phyloP scores from a whole-genome alignment of 2,113 vertebrate genomes.

The Hystrix cristata region DNA sequence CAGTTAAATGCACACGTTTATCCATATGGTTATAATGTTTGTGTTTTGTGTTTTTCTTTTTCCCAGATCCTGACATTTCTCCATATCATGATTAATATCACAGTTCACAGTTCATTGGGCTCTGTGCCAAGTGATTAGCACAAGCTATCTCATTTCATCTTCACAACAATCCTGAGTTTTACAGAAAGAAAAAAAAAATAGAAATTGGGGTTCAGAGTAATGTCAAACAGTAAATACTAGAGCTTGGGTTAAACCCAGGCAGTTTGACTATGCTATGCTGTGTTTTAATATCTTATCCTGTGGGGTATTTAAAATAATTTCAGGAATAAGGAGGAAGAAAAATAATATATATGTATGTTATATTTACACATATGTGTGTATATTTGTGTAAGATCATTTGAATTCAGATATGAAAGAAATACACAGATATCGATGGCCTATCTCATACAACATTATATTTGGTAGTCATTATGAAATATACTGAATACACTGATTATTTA shows the following conservation, averaged over 20 bases:
- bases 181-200: not conserved
- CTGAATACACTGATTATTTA: not conserved
- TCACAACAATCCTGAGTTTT: slow-evolving; percentile 37
- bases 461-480: slow-evolving; percentile 2
- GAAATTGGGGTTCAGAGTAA: not conserved
- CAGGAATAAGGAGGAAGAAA: not conserved
- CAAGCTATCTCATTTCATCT: slow-evolving; percentile 45
- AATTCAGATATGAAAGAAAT: slow-evolving; percentile 40
- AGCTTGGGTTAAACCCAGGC: not conserved
- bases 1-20: slow-evolving; percentile 19
- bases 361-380: not conserved
- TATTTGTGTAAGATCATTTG: slow-evolving; percentile 40
- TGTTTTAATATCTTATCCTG: slow-evolving; percentile 13
- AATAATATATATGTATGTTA: not conserved
- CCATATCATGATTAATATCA: slow-evolving; percentile 35
- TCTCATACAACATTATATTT: not conserved
- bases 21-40: not conserved
- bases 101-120: not conserved
- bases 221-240: not conserved
- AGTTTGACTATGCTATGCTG: not conserved
- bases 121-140: not conserved
- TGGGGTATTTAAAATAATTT: slow-evolving; percentile 44
- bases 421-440: not conserved
- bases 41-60: slow-evolving; percentile 13
- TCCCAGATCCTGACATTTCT: slow-evolving; percentile 42